Percentiles rank a stretch among this genome's conserved stretches.
These are phyloP conservation scores for Callipepla californica DNA, from an alignment of 2,113 vertebrate genomes.

Conservation along the genomic window DNA sequence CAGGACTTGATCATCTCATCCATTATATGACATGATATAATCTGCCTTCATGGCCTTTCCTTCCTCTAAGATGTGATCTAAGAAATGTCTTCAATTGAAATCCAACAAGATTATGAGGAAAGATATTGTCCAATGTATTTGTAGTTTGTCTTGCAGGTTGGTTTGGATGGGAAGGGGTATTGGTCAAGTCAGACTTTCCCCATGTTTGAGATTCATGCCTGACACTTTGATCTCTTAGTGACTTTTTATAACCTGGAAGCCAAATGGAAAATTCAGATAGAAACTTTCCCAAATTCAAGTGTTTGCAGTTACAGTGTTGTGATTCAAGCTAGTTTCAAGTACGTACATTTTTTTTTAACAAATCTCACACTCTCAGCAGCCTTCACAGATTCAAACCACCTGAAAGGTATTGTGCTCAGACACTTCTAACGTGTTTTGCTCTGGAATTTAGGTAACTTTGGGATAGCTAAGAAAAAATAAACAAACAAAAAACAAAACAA, in stretches of 20 bases:
- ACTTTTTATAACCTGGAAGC: not conserved
- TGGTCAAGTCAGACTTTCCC: not conserved
- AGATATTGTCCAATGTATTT: not conserved
- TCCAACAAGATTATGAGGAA: not conserved
- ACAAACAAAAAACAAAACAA: no score
- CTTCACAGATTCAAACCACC: not conserved
- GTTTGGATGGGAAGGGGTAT: not conserved
- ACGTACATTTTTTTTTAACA: not conserved
- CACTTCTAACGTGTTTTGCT: not conserved
- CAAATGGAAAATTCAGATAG: not conserved
- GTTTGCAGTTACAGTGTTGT: not conserved
- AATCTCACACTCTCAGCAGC: not conserved
- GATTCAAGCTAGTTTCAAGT: not conserved
- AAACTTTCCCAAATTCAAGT: not conserved
- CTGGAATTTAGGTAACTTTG: not conserved
- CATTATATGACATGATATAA: not conserved
- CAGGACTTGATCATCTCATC: not conserved
- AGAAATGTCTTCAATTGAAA: not conserved
- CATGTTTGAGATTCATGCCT: not conserved
- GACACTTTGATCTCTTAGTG: not conserved
- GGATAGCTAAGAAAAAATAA: not conserved
- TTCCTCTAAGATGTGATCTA: not conserved
- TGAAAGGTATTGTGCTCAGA: not conserved
- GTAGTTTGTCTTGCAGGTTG: fast-evolving
- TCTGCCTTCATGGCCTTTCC: not conserved